Evolutionary conservation across 23 tunicate genomes (phyloP), one percentile per base, ranked within the genome.

Genomic region (Oikopleura dioica): DNA sequence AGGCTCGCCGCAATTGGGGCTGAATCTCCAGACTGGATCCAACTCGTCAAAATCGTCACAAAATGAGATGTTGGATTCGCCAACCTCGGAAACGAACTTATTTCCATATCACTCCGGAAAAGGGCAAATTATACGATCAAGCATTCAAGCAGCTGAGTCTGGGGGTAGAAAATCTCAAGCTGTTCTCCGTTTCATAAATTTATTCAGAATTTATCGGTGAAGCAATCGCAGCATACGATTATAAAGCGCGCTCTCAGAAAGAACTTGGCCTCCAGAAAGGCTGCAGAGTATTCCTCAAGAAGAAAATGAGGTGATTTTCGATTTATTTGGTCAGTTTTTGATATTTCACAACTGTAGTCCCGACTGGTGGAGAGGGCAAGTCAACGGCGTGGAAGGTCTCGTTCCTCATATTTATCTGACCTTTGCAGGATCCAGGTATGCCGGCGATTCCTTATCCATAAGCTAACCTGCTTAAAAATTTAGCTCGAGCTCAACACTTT

Each of bases 291-390:
- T 67, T 75, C 1, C 36, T 88, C 75, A 77, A 81, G 35, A 59
- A 78, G 38, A 82, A 81, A 38, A 85, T 87, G 16, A 44, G 55
- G 55, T 44, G 16, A 44, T 5, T 5, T 5, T 5, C 55, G 16
- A 5, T 5, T 44, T 5, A 5, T 44, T 44, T 44, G 55, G 9
- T 44, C 16, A 16, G 55, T 44, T 44, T 44, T 16, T 44, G 16
- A 16, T 5, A 16, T 44, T 44, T 44, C 9, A 44, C 9, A 44
- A 44, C 9, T 44, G 9, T 1, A 79, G 77, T 38, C 87, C 80
- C 4, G 87, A 82, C 59, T 87, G 95, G 95, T 87, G 95, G 95
- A 86, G 78, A 36, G 95, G 95, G 23, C 82, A 50, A 51, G 76
- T 77, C 36, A 83, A 81, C 37, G 95, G 95, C 31, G 78, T 78